Evolutionary conservation across 2,113 vertebrate species (phyloP).

Genomic region (Dicerorhinus sumatrensis): DNA sequence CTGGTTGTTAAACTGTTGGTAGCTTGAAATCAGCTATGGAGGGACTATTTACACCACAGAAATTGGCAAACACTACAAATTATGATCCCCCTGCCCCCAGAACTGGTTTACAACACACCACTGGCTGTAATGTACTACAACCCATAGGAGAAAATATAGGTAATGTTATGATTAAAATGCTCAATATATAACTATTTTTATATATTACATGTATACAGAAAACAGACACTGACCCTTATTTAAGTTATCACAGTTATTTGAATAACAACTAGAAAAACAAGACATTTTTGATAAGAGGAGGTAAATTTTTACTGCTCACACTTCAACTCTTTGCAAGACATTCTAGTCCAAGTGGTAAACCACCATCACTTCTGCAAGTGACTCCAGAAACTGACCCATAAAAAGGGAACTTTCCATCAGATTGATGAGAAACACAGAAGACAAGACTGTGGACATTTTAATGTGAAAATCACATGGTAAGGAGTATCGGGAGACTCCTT

Average conservation of each 20-base stretch:
- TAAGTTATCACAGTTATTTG: conserved; percentile 35
- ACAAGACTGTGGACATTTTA: conserved; percentile 48
- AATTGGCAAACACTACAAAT: conserved; percentile 9
- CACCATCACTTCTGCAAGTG: conserved; percentile 10
- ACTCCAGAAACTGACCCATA: conserved; percentile 24
- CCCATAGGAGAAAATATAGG: conserved; percentile 17
- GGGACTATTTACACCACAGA: conserved; percentile 12
- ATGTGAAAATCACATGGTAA: conserved; percentile 37
- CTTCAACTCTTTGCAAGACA: conserved; percentile 55
- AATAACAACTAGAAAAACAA: conserved; percentile 22
- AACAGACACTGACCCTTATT: background rate
- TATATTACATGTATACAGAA: background rate
- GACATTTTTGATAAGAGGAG: conserved; percentile 28
- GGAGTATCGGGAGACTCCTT: conserved; percentile 33
- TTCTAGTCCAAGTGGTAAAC: conserved; percentile 31
- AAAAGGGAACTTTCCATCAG: background rate
- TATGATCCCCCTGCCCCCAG: accelerated
- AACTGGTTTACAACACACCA: background rate
- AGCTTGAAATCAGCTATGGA: conserved; percentile 15
- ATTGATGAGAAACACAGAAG: conserved; percentile 73
- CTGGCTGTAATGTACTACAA: background rate
- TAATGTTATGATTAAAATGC: conserved; percentile 41
- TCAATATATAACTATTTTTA: background rate
- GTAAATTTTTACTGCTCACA: conserved; percentile 36
- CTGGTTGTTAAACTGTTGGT: background rate